Conservation (phyloP, 2,797 vertebrate genomes). For the Neopelma chrysocephalum region DNA sequence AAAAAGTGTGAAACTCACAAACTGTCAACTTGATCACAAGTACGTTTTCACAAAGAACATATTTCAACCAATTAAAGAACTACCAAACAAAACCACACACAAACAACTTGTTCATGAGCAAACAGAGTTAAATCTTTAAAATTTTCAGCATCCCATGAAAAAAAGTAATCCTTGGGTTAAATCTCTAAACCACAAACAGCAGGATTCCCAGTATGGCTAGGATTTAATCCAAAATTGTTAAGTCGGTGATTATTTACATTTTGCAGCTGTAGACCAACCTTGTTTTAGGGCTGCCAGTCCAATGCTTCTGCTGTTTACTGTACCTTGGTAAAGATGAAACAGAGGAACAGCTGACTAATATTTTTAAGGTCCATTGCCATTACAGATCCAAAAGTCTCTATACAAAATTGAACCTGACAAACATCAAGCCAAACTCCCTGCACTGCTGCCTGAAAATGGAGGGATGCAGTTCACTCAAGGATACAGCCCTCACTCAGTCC, state of each 20-base stretch:
- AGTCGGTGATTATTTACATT: neutral
- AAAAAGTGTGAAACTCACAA: neutral
- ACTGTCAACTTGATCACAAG: neutral
- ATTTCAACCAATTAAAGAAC: neutral
- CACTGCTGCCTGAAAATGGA: neutral
- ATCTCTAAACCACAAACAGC: neutral
- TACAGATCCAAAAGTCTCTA: neutral
- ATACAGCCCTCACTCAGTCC: neutral
- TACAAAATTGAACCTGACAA: neutral
- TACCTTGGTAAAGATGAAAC: neutral
- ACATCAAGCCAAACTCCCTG: neutral
- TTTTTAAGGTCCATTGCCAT: neutral
- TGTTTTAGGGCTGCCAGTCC: neutral
- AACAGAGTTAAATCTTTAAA: neutral
- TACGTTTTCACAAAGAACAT: neutral
- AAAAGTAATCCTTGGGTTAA: neutral
- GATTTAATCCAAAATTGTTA: neutral
- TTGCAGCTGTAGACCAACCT: neutral
- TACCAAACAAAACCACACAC: neutral
- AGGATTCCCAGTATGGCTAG: neutral
- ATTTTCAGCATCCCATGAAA: neutral
- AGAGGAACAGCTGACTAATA: neutral
- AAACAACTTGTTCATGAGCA: neutral
- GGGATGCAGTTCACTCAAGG: neutral
- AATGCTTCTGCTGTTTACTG: neutral